Evolutionary conservation across 2,888 invertebrate species (phyloP).

Genomic region (Sarcophaga subvicina): DNA sequence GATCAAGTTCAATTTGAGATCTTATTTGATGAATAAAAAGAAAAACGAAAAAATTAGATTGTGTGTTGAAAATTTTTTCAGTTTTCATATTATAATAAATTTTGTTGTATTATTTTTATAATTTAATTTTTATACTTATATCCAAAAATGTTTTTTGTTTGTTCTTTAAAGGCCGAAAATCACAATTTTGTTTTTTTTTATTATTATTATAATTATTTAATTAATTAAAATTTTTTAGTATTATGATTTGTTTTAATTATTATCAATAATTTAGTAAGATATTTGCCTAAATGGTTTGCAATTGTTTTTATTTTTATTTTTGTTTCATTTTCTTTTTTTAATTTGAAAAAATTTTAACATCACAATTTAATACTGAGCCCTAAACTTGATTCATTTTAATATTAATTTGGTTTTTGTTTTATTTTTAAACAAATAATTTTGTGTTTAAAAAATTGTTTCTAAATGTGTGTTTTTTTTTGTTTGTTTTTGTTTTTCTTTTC

Average conservation of each 20-base stretch:
- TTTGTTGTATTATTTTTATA: constrained; percentile 15
- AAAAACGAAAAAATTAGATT: constrained; percentile 61
- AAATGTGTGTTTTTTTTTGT: constrained; percentile 48
- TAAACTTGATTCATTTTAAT: constrained; percentile 58
- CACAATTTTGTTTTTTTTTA: constrained; percentile 72
- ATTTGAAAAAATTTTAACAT: constrained; percentile 75
- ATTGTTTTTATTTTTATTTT: no score
- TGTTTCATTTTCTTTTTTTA: constrained; percentile 63
- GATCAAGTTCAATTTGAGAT: constrained; percentile 59
- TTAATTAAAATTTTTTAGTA: not conserved
- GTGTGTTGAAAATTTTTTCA: constrained; percentile 68
- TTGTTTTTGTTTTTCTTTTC: constrained; percentile 46
- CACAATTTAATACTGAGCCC: constrained; percentile 75
- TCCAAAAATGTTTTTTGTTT: constrained; percentile 70
- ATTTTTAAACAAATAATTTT: constrained; percentile 69
- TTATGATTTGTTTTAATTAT: constrained; percentile 50
- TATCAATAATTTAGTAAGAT: constrained; percentile 68
- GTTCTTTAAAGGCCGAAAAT: constrained; percentile 74
- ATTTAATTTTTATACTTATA: constrained; percentile 70
- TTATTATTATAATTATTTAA: constrained; percentile 35
- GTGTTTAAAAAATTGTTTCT: constrained; percentile 64
- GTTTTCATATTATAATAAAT: constrained; percentile 62
- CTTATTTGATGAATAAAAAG: constrained; percentile 43
- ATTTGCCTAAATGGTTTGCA: constrained; percentile 75
- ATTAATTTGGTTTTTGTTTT: constrained; percentile 34